Percentiles rank a stretch among this genome's conserved stretches.
These are phyloP conservation scores for Austrofundulus limnaeus DNA, from an alignment of 2,113 vertebrate genomes.

Conservation along the genomic window DNA sequence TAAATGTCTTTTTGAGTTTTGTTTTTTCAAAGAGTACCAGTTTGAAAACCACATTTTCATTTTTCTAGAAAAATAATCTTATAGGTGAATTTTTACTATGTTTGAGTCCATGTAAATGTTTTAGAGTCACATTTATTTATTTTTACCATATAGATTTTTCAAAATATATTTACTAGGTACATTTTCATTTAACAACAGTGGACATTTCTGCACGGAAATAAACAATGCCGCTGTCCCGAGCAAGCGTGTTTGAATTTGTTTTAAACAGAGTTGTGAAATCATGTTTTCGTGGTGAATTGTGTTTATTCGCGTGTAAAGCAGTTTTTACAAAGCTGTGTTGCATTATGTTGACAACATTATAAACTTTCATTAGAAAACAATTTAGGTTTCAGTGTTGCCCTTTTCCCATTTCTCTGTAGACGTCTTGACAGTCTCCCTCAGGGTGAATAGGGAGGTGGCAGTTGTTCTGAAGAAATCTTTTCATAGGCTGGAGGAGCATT, in stretches of 20 bases:
- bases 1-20: slow-evolving; percentile 61
- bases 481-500: slow-evolving; percentile 93
- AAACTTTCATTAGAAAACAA: slow-evolving; percentile 15
- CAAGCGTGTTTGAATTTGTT: slow-evolving; percentile 8
- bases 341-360: neutral
- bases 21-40: slow-evolving; percentile 49
- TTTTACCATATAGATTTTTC: slow-evolving; percentile 93
- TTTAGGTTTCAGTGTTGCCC: slow-evolving; percentile 15
- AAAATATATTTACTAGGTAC: slow-evolving; percentile 87
- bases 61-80: slow-evolving; percentile 55
- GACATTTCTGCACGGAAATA: slow-evolving; percentile 86
- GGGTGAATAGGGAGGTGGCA: slow-evolving; percentile 89
- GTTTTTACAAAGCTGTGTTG: slow-evolving; percentile 27
- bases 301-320: slow-evolving; percentile 1
- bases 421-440: slow-evolving; percentile 62
- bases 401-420: slow-evolving; percentile 23
- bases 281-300: slow-evolving; percentile 21
- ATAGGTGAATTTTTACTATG: slow-evolving; percentile 58
- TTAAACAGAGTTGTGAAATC: slow-evolving; percentile 13
- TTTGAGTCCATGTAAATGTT: slow-evolving; percentile 64
- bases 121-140: slow-evolving; percentile 86
- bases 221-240: slow-evolving; percentile 68
- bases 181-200: slow-evolving; percentile 88
- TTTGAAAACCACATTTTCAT: slow-evolving; percentile 59
- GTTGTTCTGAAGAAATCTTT: slow-evolving; percentile 80